Evolutionary conservation across 2,888 invertebrate genomes (phyloP).

Genomic region (Ischnus inquisitorius): DNA sequence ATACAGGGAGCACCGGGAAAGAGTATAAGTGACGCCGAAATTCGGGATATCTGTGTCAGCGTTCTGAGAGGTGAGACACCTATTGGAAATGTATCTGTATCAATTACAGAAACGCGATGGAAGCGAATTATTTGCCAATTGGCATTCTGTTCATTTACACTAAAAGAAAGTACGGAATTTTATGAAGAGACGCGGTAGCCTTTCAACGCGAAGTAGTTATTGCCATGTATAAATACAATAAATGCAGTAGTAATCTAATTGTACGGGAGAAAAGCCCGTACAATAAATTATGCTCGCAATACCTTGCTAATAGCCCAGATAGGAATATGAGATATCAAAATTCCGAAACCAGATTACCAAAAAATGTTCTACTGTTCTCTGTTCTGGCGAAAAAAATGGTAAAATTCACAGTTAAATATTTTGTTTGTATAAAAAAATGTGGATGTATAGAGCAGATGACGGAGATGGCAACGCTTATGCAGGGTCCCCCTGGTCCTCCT

Average conservation of each 20-base stretch:
- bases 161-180: too few relatives aligned
- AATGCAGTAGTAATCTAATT: too few relatives aligned
- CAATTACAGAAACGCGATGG: not conserved
- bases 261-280: too few relatives aligned
- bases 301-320: too few relatives aligned
- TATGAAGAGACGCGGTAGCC: too few relatives aligned
- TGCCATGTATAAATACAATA: too few relatives aligned
- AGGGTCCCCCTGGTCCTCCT: slow-evolving; percentile 90
- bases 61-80: slow-evolving; percentile 90
- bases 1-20: slow-evolving; percentile 87
- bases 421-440: slow-evolving; percentile 46
- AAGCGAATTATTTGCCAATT: not conserved
- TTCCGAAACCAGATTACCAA: too few relatives aligned
- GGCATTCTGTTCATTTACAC: not conserved
- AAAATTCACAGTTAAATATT: slow-evolving; percentile 25
- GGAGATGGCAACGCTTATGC: slow-evolving; percentile 89
- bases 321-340: too few relatives aligned
- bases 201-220: not conserved
- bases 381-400: not conserved
- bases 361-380: not conserved
- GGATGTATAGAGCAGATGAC: slow-evolving; percentile 89
- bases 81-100: not conserved
- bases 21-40: slow-evolving; percentile 90
- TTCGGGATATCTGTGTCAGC: slow-evolving; percentile 93
- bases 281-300: too few relatives aligned